Percentiles rank a stretch among this genome's conserved stretches.
Conservation (phyloP, 1,140 invertebrate genomes). For the Rhopalosiphum maidis region DNA sequence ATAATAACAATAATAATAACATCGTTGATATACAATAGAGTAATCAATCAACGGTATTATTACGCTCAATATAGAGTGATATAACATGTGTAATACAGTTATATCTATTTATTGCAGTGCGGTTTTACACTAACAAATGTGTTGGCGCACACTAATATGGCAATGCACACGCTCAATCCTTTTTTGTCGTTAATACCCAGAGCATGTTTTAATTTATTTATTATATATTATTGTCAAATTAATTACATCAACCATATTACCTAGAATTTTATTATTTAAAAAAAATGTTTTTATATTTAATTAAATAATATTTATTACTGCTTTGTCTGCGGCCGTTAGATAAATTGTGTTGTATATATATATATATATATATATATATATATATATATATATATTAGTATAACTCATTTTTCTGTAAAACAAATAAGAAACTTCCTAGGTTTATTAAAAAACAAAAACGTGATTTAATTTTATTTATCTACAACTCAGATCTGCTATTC, state of each 20-base stretch:
- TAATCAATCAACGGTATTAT: slow-evolving; percentile 2
- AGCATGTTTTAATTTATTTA: neutral
- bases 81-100: neutral
- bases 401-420: neutral
- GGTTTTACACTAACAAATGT: neutral
- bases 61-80: neutral
- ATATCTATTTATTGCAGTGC: neutral
- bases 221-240: neutral
- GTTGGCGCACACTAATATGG: slow-evolving; percentile 22
- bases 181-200: neutral
- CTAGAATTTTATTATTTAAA: neutral
- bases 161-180: neutral
- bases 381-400: neutral
- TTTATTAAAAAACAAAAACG: neutral
- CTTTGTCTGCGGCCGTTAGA: neutral
- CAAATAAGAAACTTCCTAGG: neutral
- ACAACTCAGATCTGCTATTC: neutral
- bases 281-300: neutral
- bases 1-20: neutral
- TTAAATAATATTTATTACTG: neutral
- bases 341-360: neutral
- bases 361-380: neutral
- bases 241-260: neutral
- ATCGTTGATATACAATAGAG: neutral
- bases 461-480: neutral